Evolutionary conservation across 2,797 vertebrate species (phyloP).

Genomic region (Aratinga solstitialis): DNA sequence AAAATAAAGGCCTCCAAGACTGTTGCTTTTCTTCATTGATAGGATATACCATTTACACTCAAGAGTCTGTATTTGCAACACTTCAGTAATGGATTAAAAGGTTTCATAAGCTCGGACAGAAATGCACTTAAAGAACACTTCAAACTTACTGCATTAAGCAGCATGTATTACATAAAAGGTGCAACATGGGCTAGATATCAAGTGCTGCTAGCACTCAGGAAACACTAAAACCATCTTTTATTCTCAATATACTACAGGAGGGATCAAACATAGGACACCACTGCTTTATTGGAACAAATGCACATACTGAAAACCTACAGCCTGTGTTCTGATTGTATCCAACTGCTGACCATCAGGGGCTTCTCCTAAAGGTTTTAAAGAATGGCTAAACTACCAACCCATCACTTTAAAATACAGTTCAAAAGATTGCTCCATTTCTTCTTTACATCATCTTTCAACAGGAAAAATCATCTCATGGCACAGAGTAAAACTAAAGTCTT

Average conservation of each 20-base stretch:
- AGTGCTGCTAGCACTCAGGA: background rate
- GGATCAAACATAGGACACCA: background rate
- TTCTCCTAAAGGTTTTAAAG: background rate
- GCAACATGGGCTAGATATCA: background rate
- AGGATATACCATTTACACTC: background rate
- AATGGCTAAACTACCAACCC: background rate
- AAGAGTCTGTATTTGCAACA: background rate
- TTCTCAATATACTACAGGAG: background rate
- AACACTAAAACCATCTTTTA: background rate
- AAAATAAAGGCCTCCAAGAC: background rate
- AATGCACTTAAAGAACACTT: background rate
- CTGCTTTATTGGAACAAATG: background rate
- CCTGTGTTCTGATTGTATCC: background rate
- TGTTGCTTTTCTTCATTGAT: rapidly evolving
- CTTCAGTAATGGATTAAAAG: background rate
- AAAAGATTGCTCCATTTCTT: background rate
- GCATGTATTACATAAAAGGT: background rate
- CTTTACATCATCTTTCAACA: background rate
- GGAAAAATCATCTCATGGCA: background rate
- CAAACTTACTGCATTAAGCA: background rate
- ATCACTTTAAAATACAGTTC: background rate
- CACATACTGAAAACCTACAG: background rate
- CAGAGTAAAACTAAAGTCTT: background rate
- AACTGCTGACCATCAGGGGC: background rate
- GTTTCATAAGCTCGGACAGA: background rate